Evolutionary conservation across 1,140 invertebrate genomes (phyloP), one percentile per base, ranked within the genome.

Genomic region (Littorina saxatilis): DNA sequence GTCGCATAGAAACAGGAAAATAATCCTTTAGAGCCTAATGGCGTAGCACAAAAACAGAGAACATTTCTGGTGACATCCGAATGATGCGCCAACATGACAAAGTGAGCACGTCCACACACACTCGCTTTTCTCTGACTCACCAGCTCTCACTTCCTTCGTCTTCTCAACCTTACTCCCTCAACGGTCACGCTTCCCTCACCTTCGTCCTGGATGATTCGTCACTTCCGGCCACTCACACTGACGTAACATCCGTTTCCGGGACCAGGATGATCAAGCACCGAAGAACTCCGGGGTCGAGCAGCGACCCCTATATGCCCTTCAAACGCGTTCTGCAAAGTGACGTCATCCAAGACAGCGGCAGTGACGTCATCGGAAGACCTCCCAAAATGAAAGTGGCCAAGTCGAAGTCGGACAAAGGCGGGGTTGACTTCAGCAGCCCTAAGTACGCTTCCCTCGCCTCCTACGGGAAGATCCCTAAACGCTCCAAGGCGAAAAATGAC

Each of bases 261-360:
- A 23, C 39, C 2, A 27, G 40, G 3, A 29, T 73, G 7, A 11
- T 13, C 23, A 73, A 73, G 29, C 40, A 73, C 70, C n/a, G 20
- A 13, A 39, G 43, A 7, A 32, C 23, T 23, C 58, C 70, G 39
- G 39, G 35, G 2, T n/a, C 76, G 11, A 40, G 7, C 17, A 78
- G 23, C n/a, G 58, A 78, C 35, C 35, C 17, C 37, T 35, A 37
- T 4, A 29, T 43, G 1, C 35, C 76, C 58, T 78, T 63, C 58
- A 63, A 32, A 40, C 76, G 76, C 13, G n/a, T 63, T 37, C 40
- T 78, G 7, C 35, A 78, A 20, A 37, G 43, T 13, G 76, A 78
- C 35, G 39, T 58, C 17, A 1, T 63, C 35, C 63, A 63, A 35
- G 52, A 78, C 52, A 77, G 23, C n/a, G 55, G 75, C n/a, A 40